These are phyloP conservation scores for Hipposideros armiger DNA, from an alignment of 2,113 vertebrate species.

Conservation along the genomic window DNA sequence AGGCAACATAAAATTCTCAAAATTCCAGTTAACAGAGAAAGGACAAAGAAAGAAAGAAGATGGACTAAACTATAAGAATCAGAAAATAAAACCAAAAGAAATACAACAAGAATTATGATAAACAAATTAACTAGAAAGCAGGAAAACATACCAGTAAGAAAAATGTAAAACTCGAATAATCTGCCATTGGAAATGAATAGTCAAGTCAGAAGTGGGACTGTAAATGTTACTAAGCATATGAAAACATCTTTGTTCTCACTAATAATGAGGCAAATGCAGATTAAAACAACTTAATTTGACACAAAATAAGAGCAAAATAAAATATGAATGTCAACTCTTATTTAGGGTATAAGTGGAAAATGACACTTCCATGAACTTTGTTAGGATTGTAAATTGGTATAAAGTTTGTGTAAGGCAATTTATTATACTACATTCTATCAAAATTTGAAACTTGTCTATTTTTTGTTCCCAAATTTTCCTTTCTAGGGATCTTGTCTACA, in stretches of 20 bases:
- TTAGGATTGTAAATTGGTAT: not conserved
- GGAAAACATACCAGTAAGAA: not conserved
- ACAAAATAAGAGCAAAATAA: not conserved
- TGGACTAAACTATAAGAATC: not conserved
- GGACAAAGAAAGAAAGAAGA: not conserved
- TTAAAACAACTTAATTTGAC: not conserved
- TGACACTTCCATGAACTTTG: not conserved
- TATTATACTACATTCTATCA: not conserved
- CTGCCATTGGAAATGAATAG: not conserved
- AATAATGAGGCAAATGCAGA: not conserved
- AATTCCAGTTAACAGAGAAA: not conserved
- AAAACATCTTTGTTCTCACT: not conserved
- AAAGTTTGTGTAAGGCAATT: not conserved
- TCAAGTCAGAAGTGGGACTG: not conserved
- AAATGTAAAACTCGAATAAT: not conserved
- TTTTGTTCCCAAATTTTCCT: not conserved
- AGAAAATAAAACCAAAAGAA: not conserved
- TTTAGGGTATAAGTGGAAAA: not conserved
- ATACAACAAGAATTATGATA: not conserved
- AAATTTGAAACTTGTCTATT: not conserved
- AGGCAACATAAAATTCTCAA: not conserved
- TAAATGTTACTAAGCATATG: not conserved
- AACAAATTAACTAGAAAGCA: not conserved
- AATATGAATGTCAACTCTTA: not conserved
- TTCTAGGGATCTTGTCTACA: not conserved